These are phyloP conservation scores for Drosophila malerkotliana DNA, from an alignment of 1,140 invertebrate species.

Conservation along the genomic window DNA sequence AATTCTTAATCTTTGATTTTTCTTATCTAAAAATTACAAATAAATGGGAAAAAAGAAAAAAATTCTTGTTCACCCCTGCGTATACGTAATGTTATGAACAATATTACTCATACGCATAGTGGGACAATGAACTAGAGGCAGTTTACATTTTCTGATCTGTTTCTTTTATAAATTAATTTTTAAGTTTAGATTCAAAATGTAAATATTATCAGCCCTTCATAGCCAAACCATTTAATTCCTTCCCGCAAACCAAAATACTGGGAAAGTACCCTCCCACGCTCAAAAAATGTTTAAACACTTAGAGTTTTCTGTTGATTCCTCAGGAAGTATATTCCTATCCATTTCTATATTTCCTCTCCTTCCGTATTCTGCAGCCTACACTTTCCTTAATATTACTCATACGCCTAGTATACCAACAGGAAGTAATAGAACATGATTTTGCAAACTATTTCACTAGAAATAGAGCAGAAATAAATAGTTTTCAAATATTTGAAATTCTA, in stretches of 20 bases:
- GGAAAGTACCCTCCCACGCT: too few relatives aligned
- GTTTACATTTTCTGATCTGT: not conserved
- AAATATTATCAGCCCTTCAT: not conserved
- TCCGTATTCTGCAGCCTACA: not conserved
- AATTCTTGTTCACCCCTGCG: slow-evolving; percentile 22
- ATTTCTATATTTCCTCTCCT: not conserved
- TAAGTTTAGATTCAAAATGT: too few relatives aligned
- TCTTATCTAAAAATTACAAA: too few relatives aligned
- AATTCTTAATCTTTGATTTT: too few relatives aligned
- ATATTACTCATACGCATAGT: slow-evolving; percentile 9
- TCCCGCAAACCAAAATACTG: too few relatives aligned
- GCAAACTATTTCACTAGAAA: slow-evolving; percentile 6
- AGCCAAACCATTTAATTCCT: too few relatives aligned
- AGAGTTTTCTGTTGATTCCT: not conserved
- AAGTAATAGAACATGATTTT: slow-evolving; percentile 22
- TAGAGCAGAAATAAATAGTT: not conserved
- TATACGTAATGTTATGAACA: slow-evolving; percentile 36
- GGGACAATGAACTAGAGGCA: not conserved
- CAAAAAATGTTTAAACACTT: too few relatives aligned
- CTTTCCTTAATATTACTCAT: slow-evolving; percentile 21
- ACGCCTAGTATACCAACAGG: slow-evolving; percentile 27
- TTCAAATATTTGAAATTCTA: not conserved
- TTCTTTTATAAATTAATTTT: not conserved
- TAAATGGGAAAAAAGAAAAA: too few relatives aligned
- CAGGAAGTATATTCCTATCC: not conserved